phyloP scores from a whole-genome alignment of 1,140 invertebrate genomes.

The Trichomalopsis sarcophagae region DNA sequence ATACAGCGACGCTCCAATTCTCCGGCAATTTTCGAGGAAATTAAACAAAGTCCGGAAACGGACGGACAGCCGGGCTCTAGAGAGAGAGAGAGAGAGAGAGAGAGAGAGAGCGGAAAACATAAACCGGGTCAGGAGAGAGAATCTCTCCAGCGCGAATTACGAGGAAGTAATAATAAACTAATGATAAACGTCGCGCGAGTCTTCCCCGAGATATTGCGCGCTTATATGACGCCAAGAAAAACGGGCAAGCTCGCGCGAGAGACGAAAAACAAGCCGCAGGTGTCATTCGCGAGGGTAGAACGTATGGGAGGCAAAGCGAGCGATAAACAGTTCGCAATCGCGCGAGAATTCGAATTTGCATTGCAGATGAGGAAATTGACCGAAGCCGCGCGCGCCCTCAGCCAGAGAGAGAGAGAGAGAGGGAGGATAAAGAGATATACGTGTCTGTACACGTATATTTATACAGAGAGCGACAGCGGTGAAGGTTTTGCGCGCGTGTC shows the following conservation, averaged over 20 bases:
- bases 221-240: background rate
- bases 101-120: background rate
- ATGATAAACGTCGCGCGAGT: background rate
- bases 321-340: background rate
- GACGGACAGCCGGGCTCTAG: background rate
- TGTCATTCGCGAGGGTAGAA: no score
- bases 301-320: background rate
- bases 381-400: background rate
- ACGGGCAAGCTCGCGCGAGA: background rate
- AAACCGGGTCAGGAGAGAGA: background rate
- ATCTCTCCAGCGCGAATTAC: background rate
- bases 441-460: background rate
- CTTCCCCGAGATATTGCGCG: background rate
- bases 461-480: background rate
- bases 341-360: constrained; percentile 18
- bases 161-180: background rate
- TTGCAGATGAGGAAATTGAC: constrained; percentile 26
- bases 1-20: background rate
- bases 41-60: constrained; percentile 7
- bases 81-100: background rate
- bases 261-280: background rate
- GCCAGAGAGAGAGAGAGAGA: no score
- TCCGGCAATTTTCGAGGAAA: background rate
- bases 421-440: background rate
- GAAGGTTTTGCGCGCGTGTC: background rate